Conservation (phyloP, 2,113 vertebrate species). For the Felis catus region DNA sequence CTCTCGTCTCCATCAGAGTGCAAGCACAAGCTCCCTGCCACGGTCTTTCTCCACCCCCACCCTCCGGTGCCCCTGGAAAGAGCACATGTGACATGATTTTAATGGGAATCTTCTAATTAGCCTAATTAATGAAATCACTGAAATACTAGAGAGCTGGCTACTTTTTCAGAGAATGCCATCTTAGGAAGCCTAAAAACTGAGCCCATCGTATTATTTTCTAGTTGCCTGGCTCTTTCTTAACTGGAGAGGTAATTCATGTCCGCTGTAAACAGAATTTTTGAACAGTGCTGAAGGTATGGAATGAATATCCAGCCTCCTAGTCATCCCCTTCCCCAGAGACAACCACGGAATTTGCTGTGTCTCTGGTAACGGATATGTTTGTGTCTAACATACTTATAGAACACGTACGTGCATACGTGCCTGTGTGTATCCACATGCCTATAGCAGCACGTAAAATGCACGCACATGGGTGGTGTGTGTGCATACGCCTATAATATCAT, state of each 20-base stretch:
- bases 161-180: neutral
- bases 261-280: neutral
- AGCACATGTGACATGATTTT: neutral
- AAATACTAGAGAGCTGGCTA: constrained; percentile 20
- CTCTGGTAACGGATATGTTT: neutral
- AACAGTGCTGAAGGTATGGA: neutral
- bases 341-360: neutral
- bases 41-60: neutral
- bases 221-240: neutral
- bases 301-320: neutral
- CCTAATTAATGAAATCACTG: constrained; percentile 14
- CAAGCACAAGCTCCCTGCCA: neutral
- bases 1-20: neutral
- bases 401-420: rapidly evolving
- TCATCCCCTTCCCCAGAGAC: neutral
- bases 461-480: no score
- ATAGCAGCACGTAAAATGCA: neutral
- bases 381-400: neutral
- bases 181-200: neutral
- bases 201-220: neutral
- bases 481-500: rapidly evolving
- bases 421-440: no score
- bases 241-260: neutral
- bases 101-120: neutral
- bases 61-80: neutral